Evolutionary conservation across 2,797 vertebrate genomes (phyloP), one percentile per base, ranked within the genome.

Genomic region (Halcyon smyrnensis): DNA sequence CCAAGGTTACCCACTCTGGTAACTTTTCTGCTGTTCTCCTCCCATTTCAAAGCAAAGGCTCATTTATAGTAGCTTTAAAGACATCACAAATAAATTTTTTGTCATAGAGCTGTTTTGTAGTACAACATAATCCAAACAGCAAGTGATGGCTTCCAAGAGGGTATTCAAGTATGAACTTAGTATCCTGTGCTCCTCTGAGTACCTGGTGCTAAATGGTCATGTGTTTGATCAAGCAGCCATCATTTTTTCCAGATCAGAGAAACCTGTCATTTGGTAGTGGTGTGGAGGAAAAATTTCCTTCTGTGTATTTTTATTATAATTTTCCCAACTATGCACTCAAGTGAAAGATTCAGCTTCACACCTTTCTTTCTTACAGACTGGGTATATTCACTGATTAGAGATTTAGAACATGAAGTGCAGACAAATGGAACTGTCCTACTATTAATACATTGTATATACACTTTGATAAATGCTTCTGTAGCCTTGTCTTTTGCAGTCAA

Each of bases 261-360:
- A 90, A 57, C 23, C 5, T 36, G 19, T 68, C 28, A 59, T 57
- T 71, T 82, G 9, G 15, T 51, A 51, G 50, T 28, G 46, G 3
- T 18, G 34, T 15, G 28, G 12, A 0, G 0, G 21, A 8, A 64
- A 50, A 53, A 28, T 0, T 0, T 84, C 11, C 37, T 60, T 78
- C n/a, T 71, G 24, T 12, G 2, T 70, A 43, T 46, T 89, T 93
- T 63, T 25, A 8, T 63, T 51, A 19, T 23, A n/a, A 3, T 51
- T 74, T 83, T 85, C 14, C 15, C 6, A 4, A 73, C 5, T 27
- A 23, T 41, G 3, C 77, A 57, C 12, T 62, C 23, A 46, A 32
- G 17, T 32, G 56, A 53, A 63, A 34, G 5, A 27, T 71, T 74
- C 36, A 45, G 39, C 30, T 18, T 90, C 8, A 2, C 3, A 21